Base-by-base conservation (phyloP, 2,888 invertebrate species). In the Aphidoletes aphidimyza region DNA sequence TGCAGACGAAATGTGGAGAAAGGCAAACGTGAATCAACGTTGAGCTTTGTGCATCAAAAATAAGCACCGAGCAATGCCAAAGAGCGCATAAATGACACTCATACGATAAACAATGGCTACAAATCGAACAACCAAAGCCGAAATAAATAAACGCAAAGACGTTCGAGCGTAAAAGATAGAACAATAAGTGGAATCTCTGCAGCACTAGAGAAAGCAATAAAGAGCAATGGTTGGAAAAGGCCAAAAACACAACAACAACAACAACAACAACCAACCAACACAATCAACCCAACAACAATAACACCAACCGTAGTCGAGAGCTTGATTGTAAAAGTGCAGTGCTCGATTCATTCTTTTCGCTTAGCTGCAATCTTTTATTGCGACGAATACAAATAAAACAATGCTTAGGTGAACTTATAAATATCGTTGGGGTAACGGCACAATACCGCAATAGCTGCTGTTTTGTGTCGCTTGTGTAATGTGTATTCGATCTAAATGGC, bases 21-120 rank as follows among this genome's bases (percentile, higher is more conserved):
- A 54, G 26, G 6, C 26, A 26, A 54, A 54, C 54, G 54, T 47
- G 47, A 47, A 47, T 30, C 69, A 30, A 69, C 69, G 30, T n/a
- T 69, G 30, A 30, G 69, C 69, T 69, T 69, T 69, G 69, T 69
- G 69, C 30, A 69, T 30, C 69, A 69, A 69, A 69, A 69, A 30
- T 69, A 2, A 69, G 69, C 69, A 69, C n/a, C 30, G 34, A 0
- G 69, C 69, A 69, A 30, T 69, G 69, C 14, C 69, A 69, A 69
- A 34, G 69, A 69, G 69, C 54, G 54, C 69, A 69, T 69, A 69
- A 69, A 69, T 69, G 69, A 69, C 69, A 69, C 69, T 69, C 69
- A 69, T 30, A 69, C 69, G 69, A 69, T 69, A 69, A 69, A 69
- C 69, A 69, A 69, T 69, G 69, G 69, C 69, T 30, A 69, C 26